phyloP scores from a whole-genome alignment of 1,140 invertebrate genomes.

The Octopus sinensis region DNA sequence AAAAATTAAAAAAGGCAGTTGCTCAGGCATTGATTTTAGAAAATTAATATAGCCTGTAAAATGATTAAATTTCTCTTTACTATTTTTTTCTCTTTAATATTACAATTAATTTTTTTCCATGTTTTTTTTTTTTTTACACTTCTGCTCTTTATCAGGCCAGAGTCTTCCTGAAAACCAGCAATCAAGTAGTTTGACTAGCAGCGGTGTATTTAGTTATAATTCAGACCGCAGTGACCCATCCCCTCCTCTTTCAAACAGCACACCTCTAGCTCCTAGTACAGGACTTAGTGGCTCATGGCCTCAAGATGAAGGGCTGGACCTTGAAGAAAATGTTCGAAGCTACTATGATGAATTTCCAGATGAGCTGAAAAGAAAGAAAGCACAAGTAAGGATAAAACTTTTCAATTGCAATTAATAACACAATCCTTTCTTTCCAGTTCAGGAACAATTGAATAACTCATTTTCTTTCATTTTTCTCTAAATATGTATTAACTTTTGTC shows the following conservation, averaged over 20 bases:
- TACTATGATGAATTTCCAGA: conserved; percentile 18
- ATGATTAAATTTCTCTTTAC: too few species aligned
- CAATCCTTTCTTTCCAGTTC: too few species aligned
- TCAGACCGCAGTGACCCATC: conserved; percentile 59
- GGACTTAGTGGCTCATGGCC: conserved; percentile 30
- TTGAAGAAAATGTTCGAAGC: conserved; percentile 26
- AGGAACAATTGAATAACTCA: too few species aligned
- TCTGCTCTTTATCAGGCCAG: neutral
- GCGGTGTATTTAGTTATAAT: conserved; percentile 47
- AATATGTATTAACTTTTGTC: too few species aligned
- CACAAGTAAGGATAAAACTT: neutral
- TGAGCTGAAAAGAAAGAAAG: conserved; percentile 25
- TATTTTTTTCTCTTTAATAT: too few species aligned
- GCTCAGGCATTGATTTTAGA: too few species aligned
- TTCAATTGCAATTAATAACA: too few species aligned
- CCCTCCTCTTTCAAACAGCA: conserved; percentile 63
- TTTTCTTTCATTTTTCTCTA: too few species aligned
- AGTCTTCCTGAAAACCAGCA: conserved; percentile 23
- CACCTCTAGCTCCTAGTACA: conserved; percentile 30
- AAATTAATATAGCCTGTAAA: too few species aligned
- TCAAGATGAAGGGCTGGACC: conserved; percentile 38
- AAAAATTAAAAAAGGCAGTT: too few species aligned
- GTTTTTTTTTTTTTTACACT: neutral
- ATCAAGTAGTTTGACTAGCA: conserved; percentile 47
- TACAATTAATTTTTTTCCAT: too few species aligned